Percentiles rank a stretch among this genome's conserved stretches.
phyloP scores from a whole-genome alignment of 2,888 invertebrate species.

The Phalera bucephala region DNA sequence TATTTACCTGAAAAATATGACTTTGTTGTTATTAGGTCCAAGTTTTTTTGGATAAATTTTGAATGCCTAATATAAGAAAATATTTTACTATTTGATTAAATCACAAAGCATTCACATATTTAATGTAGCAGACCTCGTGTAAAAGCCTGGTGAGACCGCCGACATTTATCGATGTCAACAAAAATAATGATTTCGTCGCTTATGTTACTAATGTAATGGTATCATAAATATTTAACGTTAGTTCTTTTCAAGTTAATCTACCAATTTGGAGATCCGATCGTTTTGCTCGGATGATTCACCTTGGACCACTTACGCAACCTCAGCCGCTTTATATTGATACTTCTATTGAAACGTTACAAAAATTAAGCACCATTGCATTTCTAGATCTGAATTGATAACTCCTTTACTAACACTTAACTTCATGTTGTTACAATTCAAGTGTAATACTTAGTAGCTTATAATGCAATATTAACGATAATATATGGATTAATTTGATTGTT shows the following conservation, averaged over 20 bases:
- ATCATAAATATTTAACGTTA: slow-evolving; percentile 14
- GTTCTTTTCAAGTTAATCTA: slow-evolving; percentile 23
- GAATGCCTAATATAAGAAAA: too few relatives aligned
- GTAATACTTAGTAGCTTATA: slow-evolving; percentile 7
- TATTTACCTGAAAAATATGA: too few relatives aligned
- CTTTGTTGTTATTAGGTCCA: too few relatives aligned
- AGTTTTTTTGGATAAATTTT: too few relatives aligned
- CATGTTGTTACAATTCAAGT: not conserved
- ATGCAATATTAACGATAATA: slow-evolving; percentile 8
- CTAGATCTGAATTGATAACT: slow-evolving; percentile 1
- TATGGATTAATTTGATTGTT: slow-evolving; percentile 19
- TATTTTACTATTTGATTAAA: too few relatives aligned
- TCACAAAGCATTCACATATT: too few relatives aligned
- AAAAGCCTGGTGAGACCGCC: too few relatives aligned
- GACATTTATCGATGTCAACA: not conserved
- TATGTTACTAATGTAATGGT: not conserved
- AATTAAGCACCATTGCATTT: slow-evolving; percentile 6
- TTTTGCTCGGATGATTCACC: slow-evolving; percentile 52
- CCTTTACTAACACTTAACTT: slow-evolving; percentile 1
- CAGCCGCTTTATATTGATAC: slow-evolving; percentile 31
- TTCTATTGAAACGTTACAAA: slow-evolving; percentile 25
- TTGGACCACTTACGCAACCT: slow-evolving; percentile 65
- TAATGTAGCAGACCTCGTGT: too few relatives aligned
- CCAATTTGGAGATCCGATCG: slow-evolving; percentile 47
- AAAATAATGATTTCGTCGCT: not conserved